phyloP scores from a whole-genome alignment of 2,113 vertebrate genomes.

The Anser cygnoides region DNA sequence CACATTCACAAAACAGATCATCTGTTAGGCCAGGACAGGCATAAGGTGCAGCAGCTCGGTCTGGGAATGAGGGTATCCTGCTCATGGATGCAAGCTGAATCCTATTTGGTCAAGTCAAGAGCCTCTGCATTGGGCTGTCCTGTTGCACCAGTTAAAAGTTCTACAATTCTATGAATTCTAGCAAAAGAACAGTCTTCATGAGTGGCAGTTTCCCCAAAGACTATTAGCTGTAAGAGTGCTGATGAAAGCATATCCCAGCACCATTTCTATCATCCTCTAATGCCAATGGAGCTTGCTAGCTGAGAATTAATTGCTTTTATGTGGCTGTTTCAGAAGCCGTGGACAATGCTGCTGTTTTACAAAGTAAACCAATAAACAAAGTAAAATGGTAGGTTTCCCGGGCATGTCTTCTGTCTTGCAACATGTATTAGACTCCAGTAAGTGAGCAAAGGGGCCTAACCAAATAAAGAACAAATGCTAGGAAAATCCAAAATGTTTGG shows the following conservation, averaged over 20 bases:
- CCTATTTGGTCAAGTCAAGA: background rate
- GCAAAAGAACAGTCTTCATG: background rate
- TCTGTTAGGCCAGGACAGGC: accelerated
- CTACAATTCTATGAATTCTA: background rate
- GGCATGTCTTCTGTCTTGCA: background rate
- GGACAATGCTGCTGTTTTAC: background rate
- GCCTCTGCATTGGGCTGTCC: background rate
- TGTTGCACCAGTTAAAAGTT: background rate
- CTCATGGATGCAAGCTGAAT: background rate
- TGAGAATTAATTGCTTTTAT: background rate
- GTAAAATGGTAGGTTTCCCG: background rate
- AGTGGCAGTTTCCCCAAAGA: background rate
- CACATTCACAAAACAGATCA: background rate
- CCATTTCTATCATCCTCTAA: background rate
- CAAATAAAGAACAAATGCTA: background rate
- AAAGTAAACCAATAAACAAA: background rate
- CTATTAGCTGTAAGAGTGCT: background rate
- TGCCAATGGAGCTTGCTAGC: background rate
- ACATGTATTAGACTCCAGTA: background rate
- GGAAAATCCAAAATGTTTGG: background rate
- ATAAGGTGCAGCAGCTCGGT: background rate
- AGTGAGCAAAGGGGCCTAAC: background rate
- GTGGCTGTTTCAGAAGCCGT: background rate
- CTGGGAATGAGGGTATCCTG: background rate
- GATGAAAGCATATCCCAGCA: background rate